Conservation (phyloP, 92 coral and sea anemone species). For the Parazoanthus swiftii region DNA sequence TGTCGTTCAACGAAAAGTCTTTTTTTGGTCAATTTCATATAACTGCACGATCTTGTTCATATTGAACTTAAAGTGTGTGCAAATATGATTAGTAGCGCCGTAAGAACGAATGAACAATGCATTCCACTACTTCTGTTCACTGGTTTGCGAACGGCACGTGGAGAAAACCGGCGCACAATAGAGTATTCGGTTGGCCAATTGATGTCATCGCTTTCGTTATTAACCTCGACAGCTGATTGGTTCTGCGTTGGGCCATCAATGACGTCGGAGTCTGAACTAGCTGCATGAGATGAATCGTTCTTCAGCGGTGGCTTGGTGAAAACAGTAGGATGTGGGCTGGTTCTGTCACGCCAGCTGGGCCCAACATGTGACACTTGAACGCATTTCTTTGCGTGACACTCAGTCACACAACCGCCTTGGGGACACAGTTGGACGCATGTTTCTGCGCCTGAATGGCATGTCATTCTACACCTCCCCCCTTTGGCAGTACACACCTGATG, state of each 20-base stretch:
- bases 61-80: background rate
- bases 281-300: background rate
- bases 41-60: too few species aligned
- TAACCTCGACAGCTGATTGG: slow-evolving; percentile 1
- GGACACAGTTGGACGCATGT: slow-evolving; percentile 35
- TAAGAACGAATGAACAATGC: background rate
- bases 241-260: background rate
- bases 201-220: background rate
- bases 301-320: background rate
- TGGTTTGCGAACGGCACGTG: background rate
- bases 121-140: background rate
- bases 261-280: background rate
- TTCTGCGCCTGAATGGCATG: slow-evolving; percentile 29
- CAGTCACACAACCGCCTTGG: slow-evolving; percentile 23
- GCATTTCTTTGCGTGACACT: slow-evolving; percentile 40
- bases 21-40: too few species aligned
- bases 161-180: slow-evolving; percentile 14
- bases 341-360: background rate
- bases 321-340: background rate
- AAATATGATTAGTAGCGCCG: background rate
- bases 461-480: slow-evolving; percentile 34
- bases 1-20: too few species aligned
- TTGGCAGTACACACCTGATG: slow-evolving; percentile 35
- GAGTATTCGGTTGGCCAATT: slow-evolving; percentile 27
- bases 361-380: slow-evolving; percentile 9